Percentiles rank a stretch among this genome's conserved stretches.
Conservation (phyloP, 92 coral and sea anemone genomes). For the Montipora capitata region DNA sequence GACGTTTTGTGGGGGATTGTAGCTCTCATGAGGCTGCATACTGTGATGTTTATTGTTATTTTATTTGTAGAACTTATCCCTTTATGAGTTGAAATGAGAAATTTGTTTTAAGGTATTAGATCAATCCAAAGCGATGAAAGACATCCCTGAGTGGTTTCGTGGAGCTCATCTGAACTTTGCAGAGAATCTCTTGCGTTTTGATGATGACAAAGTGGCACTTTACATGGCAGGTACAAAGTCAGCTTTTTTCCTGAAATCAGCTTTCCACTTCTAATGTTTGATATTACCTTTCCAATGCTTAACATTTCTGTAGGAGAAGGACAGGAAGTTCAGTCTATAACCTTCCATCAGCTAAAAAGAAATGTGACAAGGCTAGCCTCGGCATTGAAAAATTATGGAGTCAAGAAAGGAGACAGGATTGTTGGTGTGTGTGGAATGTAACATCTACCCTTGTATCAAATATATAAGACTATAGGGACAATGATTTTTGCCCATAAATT, state of each 20-base stretch:
- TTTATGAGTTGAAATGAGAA: background rate
- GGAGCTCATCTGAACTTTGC: conserved; percentile 95
- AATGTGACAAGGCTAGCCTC: conserved; percentile 89
- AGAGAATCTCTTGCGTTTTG: conserved; percentile 87
- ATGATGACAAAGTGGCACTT: conserved; percentile 89
- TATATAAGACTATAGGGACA: background rate
- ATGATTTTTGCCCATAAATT: no score
- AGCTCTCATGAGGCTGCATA: no score
- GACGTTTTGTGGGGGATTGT: no score
- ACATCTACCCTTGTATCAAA: background rate
- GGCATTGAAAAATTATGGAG: conserved; percentile 90
- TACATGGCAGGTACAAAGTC: conserved; percentile 86
- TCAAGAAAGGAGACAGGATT: conserved; percentile 94
- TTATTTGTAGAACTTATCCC: background rate
- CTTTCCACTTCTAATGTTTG: background rate
- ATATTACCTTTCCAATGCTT: background rate
- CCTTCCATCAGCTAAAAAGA: conserved; percentile 80
- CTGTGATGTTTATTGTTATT: no score
- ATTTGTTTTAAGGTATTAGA: conserved; percentile 83
- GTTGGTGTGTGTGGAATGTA: conserved; percentile 74
- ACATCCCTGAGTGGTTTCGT: conserved; percentile 95
- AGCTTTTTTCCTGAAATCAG: background rate
- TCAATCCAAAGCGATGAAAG: conserved; percentile 76
- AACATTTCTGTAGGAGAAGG: conserved; percentile 84
- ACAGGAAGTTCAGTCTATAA: conserved; percentile 76